Evolutionary conservation across 2,797 vertebrate species (phyloP).

Genomic region (Lophotriccus pileatus): DNA sequence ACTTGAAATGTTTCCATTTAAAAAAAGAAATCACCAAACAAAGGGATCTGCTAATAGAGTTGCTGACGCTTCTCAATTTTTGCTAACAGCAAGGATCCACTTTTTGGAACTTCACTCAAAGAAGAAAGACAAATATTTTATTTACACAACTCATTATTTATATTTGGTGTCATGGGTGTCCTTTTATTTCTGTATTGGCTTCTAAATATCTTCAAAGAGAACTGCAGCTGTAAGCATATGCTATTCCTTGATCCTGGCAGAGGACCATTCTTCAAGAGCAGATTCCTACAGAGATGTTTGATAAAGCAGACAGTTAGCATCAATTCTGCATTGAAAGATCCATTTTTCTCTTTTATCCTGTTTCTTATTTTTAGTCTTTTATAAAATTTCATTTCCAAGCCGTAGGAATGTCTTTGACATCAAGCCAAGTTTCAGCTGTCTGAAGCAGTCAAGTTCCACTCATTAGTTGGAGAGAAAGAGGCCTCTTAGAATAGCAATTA

Average conservation of each 20-base stretch:
- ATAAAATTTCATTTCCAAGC: not conserved
- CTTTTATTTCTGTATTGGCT: not conserved
- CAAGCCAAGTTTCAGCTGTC: not conserved
- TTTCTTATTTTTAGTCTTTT: not conserved
- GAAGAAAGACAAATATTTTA: conserved; percentile 3
- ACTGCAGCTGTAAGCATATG: not conserved
- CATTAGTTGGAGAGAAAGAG: not conserved
- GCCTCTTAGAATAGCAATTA: not conserved
- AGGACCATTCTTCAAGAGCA: not conserved
- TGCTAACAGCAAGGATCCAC: not conserved
- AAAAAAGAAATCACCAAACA: conserved; percentile 12
- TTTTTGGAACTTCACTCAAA: not conserved
- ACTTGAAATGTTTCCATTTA: not conserved
- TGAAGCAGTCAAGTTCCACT: not conserved
- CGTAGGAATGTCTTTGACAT: not conserved
- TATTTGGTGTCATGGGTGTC: not conserved
- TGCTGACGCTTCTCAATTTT: conserved; percentile 1
- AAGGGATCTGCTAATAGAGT: not conserved
- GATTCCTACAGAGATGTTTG: not conserved
- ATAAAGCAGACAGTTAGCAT: not conserved
- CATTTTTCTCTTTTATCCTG: not conserved
- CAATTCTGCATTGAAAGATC: not conserved
- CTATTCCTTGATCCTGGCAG: not conserved
- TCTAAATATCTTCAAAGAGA: not conserved
- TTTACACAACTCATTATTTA: conserved; percentile 8